Evolutionary conservation across 2,888 invertebrate genomes (phyloP).

Genomic region (Cloeon dipterum): DNA sequence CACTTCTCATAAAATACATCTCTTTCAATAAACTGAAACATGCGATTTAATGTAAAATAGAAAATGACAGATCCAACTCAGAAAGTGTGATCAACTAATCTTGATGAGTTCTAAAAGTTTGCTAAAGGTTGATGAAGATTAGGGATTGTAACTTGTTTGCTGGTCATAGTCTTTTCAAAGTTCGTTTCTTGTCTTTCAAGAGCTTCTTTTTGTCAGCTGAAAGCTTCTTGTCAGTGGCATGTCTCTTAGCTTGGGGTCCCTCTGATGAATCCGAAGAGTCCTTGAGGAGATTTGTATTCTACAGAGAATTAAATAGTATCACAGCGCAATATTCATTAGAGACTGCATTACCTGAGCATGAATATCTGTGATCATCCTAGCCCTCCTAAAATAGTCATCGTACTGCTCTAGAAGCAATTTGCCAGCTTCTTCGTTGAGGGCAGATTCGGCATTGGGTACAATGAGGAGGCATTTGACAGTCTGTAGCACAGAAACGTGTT

Average conservation of each 20-base stretch:
- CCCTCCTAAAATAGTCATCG: conserved; percentile 73
- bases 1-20: no score
- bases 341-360: conserved; percentile 43
- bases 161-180: conserved; percentile 63
- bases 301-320: not conserved
- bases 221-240: conserved; percentile 56
- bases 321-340: no score
- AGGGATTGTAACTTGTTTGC: no score
- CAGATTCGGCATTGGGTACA: conserved; percentile 92
- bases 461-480: conserved; percentile 88
- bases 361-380: conserved; percentile 79
- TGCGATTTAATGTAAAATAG: no score
- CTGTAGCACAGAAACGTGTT: conserved; percentile 28
- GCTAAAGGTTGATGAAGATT: no score
- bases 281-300: conserved; percentile 11
- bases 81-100: no score
- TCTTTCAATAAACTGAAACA: no score
- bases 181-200: conserved; percentile 64
- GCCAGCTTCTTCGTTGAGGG: conserved; percentile 91
- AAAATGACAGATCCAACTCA: no score
- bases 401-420: conserved; percentile 80
- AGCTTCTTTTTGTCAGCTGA: conserved; percentile 47
- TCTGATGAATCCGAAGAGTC: conserved; percentile 23
- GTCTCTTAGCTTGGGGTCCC: conserved; percentile 63
- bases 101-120: no score